Percentiles rank a stretch among this genome's conserved stretches.
These are phyloP conservation scores for Calliphora vicina DNA, from an alignment of 1,140 invertebrate species.

Conservation along the genomic window DNA sequence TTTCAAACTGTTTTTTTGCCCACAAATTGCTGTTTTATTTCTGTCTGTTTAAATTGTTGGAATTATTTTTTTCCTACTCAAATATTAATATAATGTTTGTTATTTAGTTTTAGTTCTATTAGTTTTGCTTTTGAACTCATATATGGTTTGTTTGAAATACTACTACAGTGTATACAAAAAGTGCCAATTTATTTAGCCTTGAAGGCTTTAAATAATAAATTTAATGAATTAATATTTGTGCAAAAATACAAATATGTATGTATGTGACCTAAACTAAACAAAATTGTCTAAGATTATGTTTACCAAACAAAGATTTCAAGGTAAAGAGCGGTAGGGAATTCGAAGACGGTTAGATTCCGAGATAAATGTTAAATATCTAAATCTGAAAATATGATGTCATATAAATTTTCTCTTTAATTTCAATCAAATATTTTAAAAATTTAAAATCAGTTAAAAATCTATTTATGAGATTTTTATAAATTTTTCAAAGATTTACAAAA, in stretches of 20 bases:
- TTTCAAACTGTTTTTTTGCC: not conserved
- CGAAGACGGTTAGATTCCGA: too few species aligned
- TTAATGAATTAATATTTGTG: slow-evolving; percentile 27
- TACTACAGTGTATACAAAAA: not conserved
- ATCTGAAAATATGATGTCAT: too few species aligned
- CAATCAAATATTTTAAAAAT: too few species aligned
- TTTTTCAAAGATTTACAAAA: too few species aligned
- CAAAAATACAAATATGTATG: not conserved
- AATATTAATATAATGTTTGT: not conserved
- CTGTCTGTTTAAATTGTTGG: not conserved
- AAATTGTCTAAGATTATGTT: too few species aligned
- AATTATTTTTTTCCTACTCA: not conserved
- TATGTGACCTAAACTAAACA: not conserved
- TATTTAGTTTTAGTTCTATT: not conserved
- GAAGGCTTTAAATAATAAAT: slow-evolving; percentile 10
- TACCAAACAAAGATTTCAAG: too few species aligned
- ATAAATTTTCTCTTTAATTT: too few species aligned
- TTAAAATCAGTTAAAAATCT: too few species aligned
- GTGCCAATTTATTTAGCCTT: slow-evolving; percentile 27
- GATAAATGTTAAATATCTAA: too few species aligned
- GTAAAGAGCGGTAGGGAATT: too few species aligned
- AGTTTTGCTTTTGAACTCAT: not conserved
- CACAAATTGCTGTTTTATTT: not conserved
- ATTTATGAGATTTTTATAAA: too few species aligned
- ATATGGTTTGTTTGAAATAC: not conserved